These are phyloP conservation scores for Tiaroga cobitis DNA, from an alignment of 2,797 vertebrate species.

Conservation along the genomic window DNA sequence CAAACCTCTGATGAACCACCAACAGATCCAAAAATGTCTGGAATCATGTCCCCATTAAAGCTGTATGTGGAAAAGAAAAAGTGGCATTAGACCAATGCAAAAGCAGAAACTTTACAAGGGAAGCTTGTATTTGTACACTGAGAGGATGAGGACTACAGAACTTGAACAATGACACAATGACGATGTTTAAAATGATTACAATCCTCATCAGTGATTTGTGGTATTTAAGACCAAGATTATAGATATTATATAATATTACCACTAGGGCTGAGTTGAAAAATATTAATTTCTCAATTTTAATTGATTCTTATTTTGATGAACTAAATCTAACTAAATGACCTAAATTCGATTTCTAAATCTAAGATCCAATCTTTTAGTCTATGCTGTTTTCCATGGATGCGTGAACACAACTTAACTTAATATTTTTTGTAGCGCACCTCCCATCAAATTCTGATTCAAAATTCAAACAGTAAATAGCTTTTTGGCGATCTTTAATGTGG, in stretches of 20 bases:
- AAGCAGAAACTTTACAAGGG: not conserved
- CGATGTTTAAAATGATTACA: not conserved
- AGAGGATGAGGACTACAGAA: not conserved
- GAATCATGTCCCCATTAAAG: constrained; percentile 96
- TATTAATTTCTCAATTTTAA: not conserved
- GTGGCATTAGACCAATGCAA: not conserved
- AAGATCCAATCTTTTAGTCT: not conserved
- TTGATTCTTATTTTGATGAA: not conserved
- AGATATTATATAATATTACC: not conserved
- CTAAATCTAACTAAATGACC: not conserved
- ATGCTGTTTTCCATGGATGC: not conserved
- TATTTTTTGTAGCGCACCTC: not conserved
- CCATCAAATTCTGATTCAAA: no score
- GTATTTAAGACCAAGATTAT: not conserved
- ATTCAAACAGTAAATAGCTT: not conserved
- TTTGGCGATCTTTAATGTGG: not conserved
- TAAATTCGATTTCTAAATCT: not conserved
- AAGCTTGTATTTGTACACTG: not conserved
- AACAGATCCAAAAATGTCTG: constrained; percentile 89
- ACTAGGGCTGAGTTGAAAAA: not conserved
- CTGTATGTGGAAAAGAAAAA: constrained; percentile 70
- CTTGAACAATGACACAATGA: constrained; percentile 69
- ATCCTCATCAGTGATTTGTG: not conserved
- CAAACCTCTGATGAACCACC: constrained; percentile 78
- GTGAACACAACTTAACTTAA: not conserved